Evolutionary conservation across 2,888 invertebrate genomes (phyloP).

Genomic region (Diogma glabrata): DNA sequence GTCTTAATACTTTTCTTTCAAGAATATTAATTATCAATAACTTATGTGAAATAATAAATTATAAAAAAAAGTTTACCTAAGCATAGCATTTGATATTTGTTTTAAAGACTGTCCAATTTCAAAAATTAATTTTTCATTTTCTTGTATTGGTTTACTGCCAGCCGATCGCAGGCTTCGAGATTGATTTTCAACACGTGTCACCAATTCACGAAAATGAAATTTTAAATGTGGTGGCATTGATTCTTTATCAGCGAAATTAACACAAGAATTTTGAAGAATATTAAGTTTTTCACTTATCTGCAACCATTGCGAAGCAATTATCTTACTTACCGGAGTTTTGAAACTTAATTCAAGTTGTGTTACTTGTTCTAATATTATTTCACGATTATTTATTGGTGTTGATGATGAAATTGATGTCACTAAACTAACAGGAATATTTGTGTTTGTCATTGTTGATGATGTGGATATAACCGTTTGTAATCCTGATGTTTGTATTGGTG

Average conservation of each 20-base stretch:
- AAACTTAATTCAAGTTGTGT: slow-evolving; percentile 52
- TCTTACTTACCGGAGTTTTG: slow-evolving; percentile 40
- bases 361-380: slow-evolving; percentile 53
- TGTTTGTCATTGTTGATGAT: slow-evolving; percentile 38
- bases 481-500: slow-evolving; percentile 42
- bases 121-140: slow-evolving; percentile 52
- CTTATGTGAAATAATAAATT: slow-evolving; percentile 6
- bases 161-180: slow-evolving; percentile 56
- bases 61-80: slow-evolving; percentile 30
- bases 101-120: slow-evolving; percentile 47
- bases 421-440: too few species aligned
- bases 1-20: too few species aligned
- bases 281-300: slow-evolving; percentile 72
- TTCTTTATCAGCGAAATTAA: slow-evolving; percentile 67
- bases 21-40: too few species aligned
- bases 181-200: slow-evolving; percentile 57
- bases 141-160: slow-evolving; percentile 55
- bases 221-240: slow-evolving; percentile 74
- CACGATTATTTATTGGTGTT: slow-evolving; percentile 38
- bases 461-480: slow-evolving; percentile 28
- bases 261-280: slow-evolving; percentile 69
- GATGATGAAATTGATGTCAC: slow-evolving; percentile 14
- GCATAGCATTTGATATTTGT: slow-evolving; percentile 36
- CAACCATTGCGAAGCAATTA: slow-evolving; percentile 57
- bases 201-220: slow-evolving; percentile 71